A percentile compares a stretch with the other conserved stretches of the same genome.
These are phyloP conservation scores for Drosophila pullipes DNA, from an alignment of 2,888 invertebrate species.

Conservation along the genomic window DNA sequence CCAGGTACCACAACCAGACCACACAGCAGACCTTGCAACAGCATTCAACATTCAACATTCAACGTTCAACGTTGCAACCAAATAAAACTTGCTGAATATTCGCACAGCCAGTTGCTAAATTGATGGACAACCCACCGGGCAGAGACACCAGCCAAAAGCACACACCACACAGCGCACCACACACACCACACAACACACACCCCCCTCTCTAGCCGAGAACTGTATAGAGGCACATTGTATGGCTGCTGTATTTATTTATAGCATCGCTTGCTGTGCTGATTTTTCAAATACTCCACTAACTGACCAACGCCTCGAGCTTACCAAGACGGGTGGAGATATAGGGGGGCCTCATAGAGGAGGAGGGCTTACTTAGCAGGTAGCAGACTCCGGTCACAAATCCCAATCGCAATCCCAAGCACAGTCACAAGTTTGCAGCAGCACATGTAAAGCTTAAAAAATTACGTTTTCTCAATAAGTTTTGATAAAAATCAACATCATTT, in stretches of 20 bases:
- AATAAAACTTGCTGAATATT: slow-evolving; percentile 78
- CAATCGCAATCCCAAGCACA: slow-evolving; percentile 15
- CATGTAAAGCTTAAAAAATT: slow-evolving; percentile 77
- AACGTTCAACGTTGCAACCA: slow-evolving; percentile 56
- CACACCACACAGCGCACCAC: not conserved
- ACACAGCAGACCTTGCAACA: slow-evolving; percentile 43
- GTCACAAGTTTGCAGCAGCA: slow-evolving; percentile 13
- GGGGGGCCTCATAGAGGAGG: not conserved
- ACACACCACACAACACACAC: not conserved
- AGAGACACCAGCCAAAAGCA: slow-evolving; percentile 39
- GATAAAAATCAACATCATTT: slow-evolving; percentile 82
- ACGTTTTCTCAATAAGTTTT: slow-evolving; percentile 82
- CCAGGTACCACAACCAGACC: slow-evolving; percentile 19
- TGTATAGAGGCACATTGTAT: slow-evolving; percentile 56
- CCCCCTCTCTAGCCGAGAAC: too few relatives aligned
- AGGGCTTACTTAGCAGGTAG: slow-evolving; percentile 5
- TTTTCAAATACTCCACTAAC: slow-evolving; percentile 73
- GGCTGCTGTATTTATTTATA: slow-evolving; percentile 69
- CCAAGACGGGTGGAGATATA: not conserved
- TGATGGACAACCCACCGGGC: slow-evolving; percentile 75
- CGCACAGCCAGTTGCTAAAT: slow-evolving; percentile 74
- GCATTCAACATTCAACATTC: slow-evolving; percentile 13
- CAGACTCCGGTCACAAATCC: slow-evolving; percentile 22
- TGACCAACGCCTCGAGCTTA: slow-evolving; percentile 53
- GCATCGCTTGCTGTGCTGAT: slow-evolving; percentile 70